Base-by-base conservation (phyloP, 2,888 invertebrate genomes). In the Lobophora halterata region DNA sequence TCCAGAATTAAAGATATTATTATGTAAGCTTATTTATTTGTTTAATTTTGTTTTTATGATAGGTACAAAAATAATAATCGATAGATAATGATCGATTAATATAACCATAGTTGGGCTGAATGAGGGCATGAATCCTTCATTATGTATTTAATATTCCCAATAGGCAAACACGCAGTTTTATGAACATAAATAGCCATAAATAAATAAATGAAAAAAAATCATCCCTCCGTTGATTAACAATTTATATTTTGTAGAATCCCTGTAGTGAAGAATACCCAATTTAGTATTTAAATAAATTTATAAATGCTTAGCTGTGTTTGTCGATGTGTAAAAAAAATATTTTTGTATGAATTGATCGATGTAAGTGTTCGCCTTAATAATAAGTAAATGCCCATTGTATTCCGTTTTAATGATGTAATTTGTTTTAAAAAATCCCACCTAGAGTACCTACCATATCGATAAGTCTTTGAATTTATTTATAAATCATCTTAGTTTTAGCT, bases 1-100 rank as follows among this genome's bases (percentile, higher is more conserved):
- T 70, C 80, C 81, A 81, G 78, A 82, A 81, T 78, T 61, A 74
- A 59, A 78, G 81, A 83, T 85, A 85, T 85, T 82, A 83, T 73
- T 82, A 77, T 71, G 61, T 65, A 70, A 71, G 46, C 54, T 61
- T 56, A 55, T 65, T 68, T 65, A 71, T 49, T 33, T 77, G 74
- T 79, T 80, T 81, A 82, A 80, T 81, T 78, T 75, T 71, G 66
- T 69, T 73, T 71, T 69, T 65, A 66, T 49, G 34, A 46, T 55
- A 51, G 45, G 42, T 31, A 48, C 40, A 49, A 44, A 28, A 35
- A 30, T 57, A 34, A 49, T 52, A 51, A 48, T 46, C n/a, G n/a
- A n/a, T n/a, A n/a, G 8, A 29, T 34, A 13, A 28, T 28, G 26
- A 21, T 30, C 16, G 17, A 35, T 47, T 19, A 37, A 33, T 37